phyloP scores from a whole-genome alignment of 2,888 invertebrate genomes.

The Melikaiella ostensackeni region DNA sequence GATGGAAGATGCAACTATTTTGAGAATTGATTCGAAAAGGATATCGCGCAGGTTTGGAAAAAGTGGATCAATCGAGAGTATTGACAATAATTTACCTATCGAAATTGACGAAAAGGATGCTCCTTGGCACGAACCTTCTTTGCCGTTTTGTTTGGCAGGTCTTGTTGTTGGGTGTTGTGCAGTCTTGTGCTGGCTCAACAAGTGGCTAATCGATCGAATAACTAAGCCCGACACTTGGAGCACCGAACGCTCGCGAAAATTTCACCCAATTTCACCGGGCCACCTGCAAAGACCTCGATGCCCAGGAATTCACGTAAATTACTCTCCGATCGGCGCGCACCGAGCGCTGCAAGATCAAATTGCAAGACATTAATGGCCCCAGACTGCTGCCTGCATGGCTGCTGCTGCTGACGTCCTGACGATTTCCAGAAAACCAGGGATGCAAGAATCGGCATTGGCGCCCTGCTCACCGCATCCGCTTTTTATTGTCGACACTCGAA shows the following conservation, averaged over 20 bases:
- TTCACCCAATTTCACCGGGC: conserved; percentile 45
- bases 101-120: conserved; percentile 35
- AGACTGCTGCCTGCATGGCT: conserved; percentile 53
- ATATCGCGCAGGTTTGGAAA: neutral
- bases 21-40: neutral
- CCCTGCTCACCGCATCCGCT: neutral
- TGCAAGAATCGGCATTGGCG: conserved; percentile 49
- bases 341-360: conserved; percentile 70
- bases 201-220: conserved; percentile 16
- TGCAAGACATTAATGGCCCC: conserved; percentile 56
- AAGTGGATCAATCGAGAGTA: neutral
- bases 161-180: neutral
- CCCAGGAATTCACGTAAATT: conserved; percentile 71
- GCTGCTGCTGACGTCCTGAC: too few relatives aligned
- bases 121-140: conserved; percentile 1
- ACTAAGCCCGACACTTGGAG: neutral
- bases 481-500: conserved; percentile 4
- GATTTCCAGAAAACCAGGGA: conserved; percentile 74
- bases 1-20: neutral
- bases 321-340: conserved; percentile 49
- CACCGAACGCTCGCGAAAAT: conserved; percentile 3
- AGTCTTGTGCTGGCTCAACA: neutral
- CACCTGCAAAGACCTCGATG: conserved; percentile 63
- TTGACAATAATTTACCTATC: conserved; percentile 14
- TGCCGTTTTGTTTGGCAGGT: conserved; percentile 12